Evolutionary conservation across 1,140 invertebrate species (phyloP).

Genomic region (Neuroterus valhalla): DNA sequence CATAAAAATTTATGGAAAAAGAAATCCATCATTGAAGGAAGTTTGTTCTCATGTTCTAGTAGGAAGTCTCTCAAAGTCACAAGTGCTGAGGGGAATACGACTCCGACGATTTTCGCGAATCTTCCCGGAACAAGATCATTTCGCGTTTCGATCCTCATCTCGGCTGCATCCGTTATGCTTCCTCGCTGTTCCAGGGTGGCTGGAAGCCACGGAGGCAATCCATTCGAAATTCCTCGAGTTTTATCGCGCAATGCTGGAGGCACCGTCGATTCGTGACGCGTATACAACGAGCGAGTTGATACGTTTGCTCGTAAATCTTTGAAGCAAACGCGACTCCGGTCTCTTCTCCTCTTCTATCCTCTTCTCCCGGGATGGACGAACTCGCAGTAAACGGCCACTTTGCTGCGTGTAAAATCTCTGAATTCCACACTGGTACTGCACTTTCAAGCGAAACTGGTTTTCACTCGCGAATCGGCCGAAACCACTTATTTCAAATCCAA

Average conservation of each 20-base stretch:
- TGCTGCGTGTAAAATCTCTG: slow-evolving; percentile 51
- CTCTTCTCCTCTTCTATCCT: slow-evolving; percentile 42
- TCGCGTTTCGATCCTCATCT: slow-evolving; percentile 49
- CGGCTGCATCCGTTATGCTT: slow-evolving; percentile 34
- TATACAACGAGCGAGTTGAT: slow-evolving; percentile 44
- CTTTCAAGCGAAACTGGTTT: slow-evolving; percentile 47
- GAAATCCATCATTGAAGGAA: background rate
- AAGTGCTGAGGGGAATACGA: background rate
- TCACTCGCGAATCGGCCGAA: slow-evolving; percentile 26
- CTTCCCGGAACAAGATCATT: slow-evolving; percentile 7
- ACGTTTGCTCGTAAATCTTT: slow-evolving; percentile 66
- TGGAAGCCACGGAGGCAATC: slow-evolving; percentile 29
- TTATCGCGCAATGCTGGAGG: slow-evolving; percentile 48
- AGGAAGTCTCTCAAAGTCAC: background rate
- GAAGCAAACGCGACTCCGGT: slow-evolving; percentile 36
- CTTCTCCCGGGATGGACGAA: slow-evolving; percentile 33
- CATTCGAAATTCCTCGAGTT: slow-evolving; percentile 47
- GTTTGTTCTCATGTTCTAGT: background rate
- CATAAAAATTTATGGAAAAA: no score
- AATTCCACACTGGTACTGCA: slow-evolving; percentile 40
- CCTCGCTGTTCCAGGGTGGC: background rate
- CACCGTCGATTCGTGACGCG: slow-evolving; percentile 54
- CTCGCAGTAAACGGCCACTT: slow-evolving; percentile 52
- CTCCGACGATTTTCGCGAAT: background rate
- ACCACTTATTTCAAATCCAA: background rate